Evolutionary conservation across 2,797 vertebrate species (phyloP).

Genomic region (Mionectes olivaceus): DNA sequence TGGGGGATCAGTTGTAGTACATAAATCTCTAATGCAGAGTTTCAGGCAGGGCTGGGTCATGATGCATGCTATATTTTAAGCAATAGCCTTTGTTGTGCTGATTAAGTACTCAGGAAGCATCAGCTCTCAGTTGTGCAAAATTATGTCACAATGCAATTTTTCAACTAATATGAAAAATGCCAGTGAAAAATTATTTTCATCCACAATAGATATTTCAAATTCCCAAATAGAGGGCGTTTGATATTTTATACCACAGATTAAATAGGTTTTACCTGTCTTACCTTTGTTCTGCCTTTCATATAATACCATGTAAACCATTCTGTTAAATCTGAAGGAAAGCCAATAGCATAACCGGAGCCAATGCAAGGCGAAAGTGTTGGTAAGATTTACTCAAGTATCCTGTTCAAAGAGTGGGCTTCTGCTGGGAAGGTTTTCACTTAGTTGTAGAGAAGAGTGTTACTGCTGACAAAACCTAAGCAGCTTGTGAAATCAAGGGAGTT

Average conservation of each 20-base stretch:
- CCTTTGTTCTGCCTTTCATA: neutral
- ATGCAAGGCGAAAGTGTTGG: neutral
- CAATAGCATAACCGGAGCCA: neutral
- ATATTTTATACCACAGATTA: neutral
- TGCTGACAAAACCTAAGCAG: neutral
- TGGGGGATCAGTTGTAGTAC: rapidly evolving
- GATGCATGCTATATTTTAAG: neutral
- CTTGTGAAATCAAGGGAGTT: neutral
- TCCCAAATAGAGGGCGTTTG: neutral
- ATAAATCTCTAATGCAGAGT: neutral
- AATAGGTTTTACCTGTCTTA: neutral
- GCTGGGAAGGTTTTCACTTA: neutral
- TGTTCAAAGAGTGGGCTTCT: neutral
- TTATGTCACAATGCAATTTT: neutral
- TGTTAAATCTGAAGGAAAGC: neutral
- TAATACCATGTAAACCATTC: neutral
- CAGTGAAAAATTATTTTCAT: neutral
- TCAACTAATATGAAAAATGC: neutral
- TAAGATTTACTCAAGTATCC: neutral
- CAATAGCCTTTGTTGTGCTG: neutral
- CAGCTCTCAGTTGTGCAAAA: neutral
- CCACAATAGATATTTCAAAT: neutral
- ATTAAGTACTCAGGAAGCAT: neutral
- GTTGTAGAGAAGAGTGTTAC: neutral
- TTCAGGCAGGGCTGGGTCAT: neutral